Percentiles rank a stretch among this genome's conserved stretches.
phyloP scores from a whole-genome alignment of 1,140 invertebrate species.

The Ceratitis capitata region DNA sequence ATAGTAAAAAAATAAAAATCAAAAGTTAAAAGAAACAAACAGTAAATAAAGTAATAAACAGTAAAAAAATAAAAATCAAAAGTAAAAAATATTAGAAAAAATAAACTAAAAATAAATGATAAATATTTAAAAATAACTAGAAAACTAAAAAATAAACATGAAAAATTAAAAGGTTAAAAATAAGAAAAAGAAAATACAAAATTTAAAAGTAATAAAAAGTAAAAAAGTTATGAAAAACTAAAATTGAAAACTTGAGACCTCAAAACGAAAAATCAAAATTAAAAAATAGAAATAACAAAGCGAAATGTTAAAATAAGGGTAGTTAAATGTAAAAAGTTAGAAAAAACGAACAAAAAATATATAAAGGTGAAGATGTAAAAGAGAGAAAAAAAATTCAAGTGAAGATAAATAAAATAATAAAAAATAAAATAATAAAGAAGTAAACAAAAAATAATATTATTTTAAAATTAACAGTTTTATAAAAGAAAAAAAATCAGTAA shows the following conservation, averaged over 20 bases:
- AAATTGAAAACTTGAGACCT: background rate
- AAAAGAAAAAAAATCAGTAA: background rate
- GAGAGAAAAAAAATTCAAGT: too few species aligned
- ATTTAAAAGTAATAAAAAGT: background rate
- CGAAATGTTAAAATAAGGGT: background rate
- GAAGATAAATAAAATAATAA: background rate
- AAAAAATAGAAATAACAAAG: background rate
- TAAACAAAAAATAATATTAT: background rate
- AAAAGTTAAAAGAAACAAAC: too few species aligned
- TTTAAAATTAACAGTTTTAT: background rate
- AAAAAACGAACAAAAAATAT: background rate
- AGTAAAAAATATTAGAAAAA: background rate
- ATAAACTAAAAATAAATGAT: background rate
- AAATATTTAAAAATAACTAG: background rate
- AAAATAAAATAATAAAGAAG: background rate
- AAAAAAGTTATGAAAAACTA: too few species aligned
- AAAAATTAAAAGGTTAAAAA: background rate
- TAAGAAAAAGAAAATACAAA: background rate
- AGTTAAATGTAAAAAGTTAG: background rate
- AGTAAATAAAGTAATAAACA: too few species aligned
- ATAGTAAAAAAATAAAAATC: background rate
- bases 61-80: background rate
- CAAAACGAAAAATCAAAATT: background rate
- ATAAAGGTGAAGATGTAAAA: too few species aligned
- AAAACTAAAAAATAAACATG: background rate